phyloP scores from a whole-genome alignment of 2,888 invertebrate genomes.

The Caenorhabditis parvicauda region DNA sequence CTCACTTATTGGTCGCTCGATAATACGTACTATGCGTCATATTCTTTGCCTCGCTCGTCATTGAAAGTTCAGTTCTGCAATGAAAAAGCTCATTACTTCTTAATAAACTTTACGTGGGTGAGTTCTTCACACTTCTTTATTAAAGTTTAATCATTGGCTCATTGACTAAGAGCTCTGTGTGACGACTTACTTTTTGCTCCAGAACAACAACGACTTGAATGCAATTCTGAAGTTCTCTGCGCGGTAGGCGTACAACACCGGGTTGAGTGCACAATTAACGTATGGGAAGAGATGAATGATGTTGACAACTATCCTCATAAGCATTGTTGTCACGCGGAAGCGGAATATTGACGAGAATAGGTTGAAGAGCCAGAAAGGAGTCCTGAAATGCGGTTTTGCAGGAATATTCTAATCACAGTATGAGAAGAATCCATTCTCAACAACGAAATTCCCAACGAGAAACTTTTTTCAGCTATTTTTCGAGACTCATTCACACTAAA shows the following conservation, averaged over 20 bases:
- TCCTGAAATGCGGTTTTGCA: constrained; percentile 27
- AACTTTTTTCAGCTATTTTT: background rate
- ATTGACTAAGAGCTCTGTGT: background rate
- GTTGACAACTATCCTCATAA: constrained; percentile 58
- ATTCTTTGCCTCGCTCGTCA: constrained; percentile 23
- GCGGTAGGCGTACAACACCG: constrained; percentile 53
- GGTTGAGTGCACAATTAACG: constrained; percentile 61
- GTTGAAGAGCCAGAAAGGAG: constrained; percentile 61
- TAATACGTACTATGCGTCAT: constrained; percentile 30
- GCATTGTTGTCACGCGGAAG: constrained; percentile 49
- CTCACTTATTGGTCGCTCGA: constrained; percentile 35
- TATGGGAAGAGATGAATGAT: constrained; percentile 60
- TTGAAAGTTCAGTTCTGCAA: constrained; percentile 23
- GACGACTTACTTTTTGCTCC: constrained; percentile 26
- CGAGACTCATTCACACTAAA: background rate
- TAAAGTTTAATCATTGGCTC: no score
- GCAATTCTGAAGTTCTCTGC: constrained; percentile 60
- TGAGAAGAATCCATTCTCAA: background rate
- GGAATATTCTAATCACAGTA: background rate
- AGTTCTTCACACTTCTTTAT: background rate
- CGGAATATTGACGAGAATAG: constrained; percentile 56
- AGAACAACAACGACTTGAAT: constrained; percentile 50
- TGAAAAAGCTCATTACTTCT: no score
- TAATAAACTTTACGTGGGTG: no score
- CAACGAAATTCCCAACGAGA: background rate